Base-by-base conservation (phyloP, 2,888 invertebrate genomes). In the Agrenia bidenticulata region DNA sequence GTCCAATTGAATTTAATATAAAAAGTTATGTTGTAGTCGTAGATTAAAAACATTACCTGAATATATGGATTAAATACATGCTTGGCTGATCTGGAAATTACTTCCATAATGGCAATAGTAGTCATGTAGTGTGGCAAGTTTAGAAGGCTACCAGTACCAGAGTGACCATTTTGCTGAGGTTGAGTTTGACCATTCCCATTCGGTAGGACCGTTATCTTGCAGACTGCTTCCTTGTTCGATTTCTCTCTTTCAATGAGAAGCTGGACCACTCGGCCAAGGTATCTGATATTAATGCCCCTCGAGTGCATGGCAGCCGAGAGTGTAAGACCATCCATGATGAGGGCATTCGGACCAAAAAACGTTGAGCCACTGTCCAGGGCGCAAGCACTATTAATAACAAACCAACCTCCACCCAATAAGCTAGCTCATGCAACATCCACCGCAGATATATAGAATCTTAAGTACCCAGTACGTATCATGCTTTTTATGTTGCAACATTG, bases 281-380 rank as follows among this genome's bases (percentile, higher is more conserved):
- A 99, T 64, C 98, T 87, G 74, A 98, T 89, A 82, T 99, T 99
- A 78, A 99, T 95, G 74, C 99, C 99, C 73, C 92, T 88, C 76
- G 89, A 90, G 82, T 99, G 99, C 80, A 99, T 83, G 9, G 94
- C 90, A 80, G 97, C 96, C 0, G 93, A 88, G 67, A 99, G 83
- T 1, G 92, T 94, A 61, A 86, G 86, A 56, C 98, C 98, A 82
- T 99, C 98, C 87, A 97, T 92, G 61, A 76, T 72, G 54, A 76
- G 69, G 27, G 76, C 73, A 42, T 76, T 76, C 9, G 75, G 75
- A 42, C 76, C 76, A 57, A 76, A 75, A 67, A 76, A 76, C 13
- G 76, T 73, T 7, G 75, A 72, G 53, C 76, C 76, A 70, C 73
- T 74, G 65, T 76, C 76, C 69, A 76, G 72, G 64, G 74, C 72